Evolutionary conservation across 2,888 invertebrate genomes (phyloP).

Genomic region (Bombylius major): DNA sequence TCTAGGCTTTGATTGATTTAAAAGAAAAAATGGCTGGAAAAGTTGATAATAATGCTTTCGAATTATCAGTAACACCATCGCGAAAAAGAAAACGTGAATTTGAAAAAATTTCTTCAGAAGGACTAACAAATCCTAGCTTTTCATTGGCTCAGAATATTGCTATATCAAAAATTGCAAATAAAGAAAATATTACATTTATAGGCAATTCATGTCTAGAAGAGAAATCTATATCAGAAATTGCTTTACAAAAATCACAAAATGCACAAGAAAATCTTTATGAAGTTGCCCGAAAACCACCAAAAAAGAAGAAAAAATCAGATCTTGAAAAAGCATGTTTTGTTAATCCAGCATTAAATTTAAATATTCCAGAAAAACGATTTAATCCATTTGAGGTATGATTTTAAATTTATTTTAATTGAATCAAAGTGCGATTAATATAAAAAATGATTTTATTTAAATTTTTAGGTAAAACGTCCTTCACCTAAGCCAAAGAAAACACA

Average conservation of each 20-base stretch:
- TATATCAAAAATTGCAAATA: constrained; percentile 11
- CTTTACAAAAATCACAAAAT: constrained; percentile 5
- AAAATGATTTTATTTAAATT: not conserved
- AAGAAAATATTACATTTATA: constrained; percentile 17
- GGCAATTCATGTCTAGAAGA: constrained; percentile 25
- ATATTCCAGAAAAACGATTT: constrained; percentile 31
- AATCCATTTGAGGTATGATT: constrained; percentile 34
- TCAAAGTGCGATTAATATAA: not conserved
- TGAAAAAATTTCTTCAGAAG: constrained; percentile 7
- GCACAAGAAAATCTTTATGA: constrained; percentile 28
- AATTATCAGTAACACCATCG: constrained; percentile 19
- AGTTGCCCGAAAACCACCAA: constrained; percentile 32
- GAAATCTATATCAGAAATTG: constrained; percentile 29
- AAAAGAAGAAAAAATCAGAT: constrained; percentile 30
- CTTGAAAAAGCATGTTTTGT: constrained; percentile 28
- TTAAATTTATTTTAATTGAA: not conserved
- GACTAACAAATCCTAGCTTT: not conserved
- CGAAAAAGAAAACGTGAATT: constrained; percentile 32
- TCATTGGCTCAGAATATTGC: not conserved
- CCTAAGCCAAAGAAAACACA: constrained; percentile 6
- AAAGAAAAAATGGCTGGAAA: constrained; percentile 11
- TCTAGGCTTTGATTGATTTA: too few relatives aligned
- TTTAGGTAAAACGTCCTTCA: not conserved
- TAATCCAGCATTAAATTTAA: constrained; percentile 33
- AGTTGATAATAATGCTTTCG: constrained; percentile 15